These are phyloP conservation scores for Strongylocentrotus purpuratus DNA, from an alignment of 35 echinoderm and acorn worm genomes.

Conservation along the genomic window DNA sequence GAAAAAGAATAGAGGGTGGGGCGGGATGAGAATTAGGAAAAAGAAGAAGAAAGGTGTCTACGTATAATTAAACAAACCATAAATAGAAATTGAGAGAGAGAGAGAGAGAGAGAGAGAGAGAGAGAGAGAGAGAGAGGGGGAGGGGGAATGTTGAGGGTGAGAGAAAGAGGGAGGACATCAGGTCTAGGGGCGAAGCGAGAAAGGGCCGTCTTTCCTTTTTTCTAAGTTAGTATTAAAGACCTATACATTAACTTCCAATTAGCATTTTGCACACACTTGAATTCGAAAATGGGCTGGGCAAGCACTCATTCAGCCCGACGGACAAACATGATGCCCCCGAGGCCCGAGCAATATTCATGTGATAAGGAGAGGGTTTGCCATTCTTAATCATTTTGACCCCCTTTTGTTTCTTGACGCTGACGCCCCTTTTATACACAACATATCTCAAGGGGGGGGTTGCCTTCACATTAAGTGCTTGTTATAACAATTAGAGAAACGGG, in stretches of 20 bases:
- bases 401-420: no score
- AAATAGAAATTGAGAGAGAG: not conserved
- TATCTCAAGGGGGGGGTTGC: not conserved
- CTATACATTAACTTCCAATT: not conserved
- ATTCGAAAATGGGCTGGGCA: not conserved
- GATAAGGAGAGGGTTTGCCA: not conserved
- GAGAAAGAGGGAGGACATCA: no score
- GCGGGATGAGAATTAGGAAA: not conserved
- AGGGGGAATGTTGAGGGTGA: no score
- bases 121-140: no score
- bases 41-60: not conserved
- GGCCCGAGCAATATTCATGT: not conserved
- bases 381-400: no score
- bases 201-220: no score
- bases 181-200: no score
- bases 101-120: not conserved
- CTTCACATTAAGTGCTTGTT: no score
- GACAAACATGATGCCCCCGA: not conserved
- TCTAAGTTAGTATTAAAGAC: not conserved
- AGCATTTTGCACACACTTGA: not conserved
- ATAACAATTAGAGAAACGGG: not conserved
- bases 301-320: not conserved
- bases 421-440: not conserved
- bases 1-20: no score
- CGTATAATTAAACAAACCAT: not conserved